Conservation (phyloP, 2,888 invertebrate species). For the Thymelicus sylvestris region DNA sequence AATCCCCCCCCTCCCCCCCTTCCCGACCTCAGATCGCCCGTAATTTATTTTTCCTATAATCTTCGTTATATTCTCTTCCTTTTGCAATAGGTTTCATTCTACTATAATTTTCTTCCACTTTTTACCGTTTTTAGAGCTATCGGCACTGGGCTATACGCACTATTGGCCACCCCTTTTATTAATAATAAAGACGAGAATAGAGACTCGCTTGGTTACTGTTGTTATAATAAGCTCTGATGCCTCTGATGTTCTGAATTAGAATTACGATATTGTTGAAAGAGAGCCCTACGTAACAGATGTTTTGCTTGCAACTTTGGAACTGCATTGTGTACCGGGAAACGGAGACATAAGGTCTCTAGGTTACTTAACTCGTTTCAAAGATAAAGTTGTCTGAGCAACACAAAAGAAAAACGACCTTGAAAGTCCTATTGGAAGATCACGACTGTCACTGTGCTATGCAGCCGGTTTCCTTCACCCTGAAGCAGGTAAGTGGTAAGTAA, state of each 20-base stretch:
- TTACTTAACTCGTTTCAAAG: conserved; percentile 18
- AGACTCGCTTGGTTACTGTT: neutral
- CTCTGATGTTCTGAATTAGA: no score
- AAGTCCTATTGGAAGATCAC: conserved; percentile 15
- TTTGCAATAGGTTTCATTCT: no score
- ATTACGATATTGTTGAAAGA: no score
- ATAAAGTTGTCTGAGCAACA: conserved; percentile 5
- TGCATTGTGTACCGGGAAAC: neutral
- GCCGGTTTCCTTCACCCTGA: conserved; percentile 23
- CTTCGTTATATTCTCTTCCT: no score
- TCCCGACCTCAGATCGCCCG: no score
- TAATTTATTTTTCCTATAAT: no score
- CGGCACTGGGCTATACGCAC: no score
- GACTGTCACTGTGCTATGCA: conserved; percentile 13
- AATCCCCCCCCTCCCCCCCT: no score
- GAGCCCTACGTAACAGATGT: no score
- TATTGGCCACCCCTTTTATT: neutral
- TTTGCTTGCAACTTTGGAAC: neutral
- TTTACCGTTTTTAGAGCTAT: no score
- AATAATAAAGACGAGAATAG: no score
- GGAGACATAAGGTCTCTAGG: neutral
- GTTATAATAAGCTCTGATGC: neutral
- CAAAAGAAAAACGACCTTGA: conserved; percentile 18
- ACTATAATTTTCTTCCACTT: no score
- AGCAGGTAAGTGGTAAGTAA: neutral